Conservation (phyloP, 2,888 invertebrate genomes). For the Rhamnusium bicolor region DNA sequence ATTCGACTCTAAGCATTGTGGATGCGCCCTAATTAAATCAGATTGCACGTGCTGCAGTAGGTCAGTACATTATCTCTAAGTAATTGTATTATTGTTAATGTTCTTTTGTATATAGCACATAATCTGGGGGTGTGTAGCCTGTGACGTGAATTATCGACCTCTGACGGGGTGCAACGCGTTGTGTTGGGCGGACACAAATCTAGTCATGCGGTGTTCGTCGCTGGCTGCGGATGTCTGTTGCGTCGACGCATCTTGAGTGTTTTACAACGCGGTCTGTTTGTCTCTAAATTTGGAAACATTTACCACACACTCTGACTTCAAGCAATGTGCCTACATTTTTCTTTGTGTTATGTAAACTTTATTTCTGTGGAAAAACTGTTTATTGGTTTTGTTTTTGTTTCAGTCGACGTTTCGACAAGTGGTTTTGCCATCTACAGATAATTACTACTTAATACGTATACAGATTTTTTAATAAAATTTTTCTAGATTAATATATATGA, state of each 20-base stretch:
- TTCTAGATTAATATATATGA: neutral
- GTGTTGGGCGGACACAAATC: slow-evolving; percentile 54
- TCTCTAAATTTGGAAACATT: slow-evolving; percentile 28
- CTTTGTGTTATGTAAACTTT: neutral
- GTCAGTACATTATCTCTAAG: slow-evolving; percentile 31
- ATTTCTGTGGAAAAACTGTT: neutral
- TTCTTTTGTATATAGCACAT: slow-evolving; percentile 16
- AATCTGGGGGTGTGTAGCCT: slow-evolving; percentile 47
- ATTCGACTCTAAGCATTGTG: neutral
- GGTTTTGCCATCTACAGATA: neutral
- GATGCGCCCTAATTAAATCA: slow-evolving; percentile 3
- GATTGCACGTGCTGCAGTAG: neutral
- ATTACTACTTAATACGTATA: neutral
- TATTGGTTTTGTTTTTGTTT: neutral
- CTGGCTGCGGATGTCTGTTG: slow-evolving; percentile 62
- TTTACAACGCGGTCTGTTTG: slow-evolving; percentile 29
- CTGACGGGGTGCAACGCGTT: slow-evolving; percentile 59
- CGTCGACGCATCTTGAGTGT: slow-evolving; percentile 51
- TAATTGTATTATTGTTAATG: slow-evolving; percentile 30
- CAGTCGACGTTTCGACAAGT: neutral
- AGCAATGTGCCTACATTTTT: neutral
- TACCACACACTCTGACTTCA: slow-evolving; percentile 24
- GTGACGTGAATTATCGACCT: slow-evolving; percentile 62
- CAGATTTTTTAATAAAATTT: neutral
- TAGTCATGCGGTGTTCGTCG: slow-evolving; percentile 68